Base-by-base conservation (phyloP, 2,888 invertebrate genomes). In the Mythimna ferrago region DNA sequence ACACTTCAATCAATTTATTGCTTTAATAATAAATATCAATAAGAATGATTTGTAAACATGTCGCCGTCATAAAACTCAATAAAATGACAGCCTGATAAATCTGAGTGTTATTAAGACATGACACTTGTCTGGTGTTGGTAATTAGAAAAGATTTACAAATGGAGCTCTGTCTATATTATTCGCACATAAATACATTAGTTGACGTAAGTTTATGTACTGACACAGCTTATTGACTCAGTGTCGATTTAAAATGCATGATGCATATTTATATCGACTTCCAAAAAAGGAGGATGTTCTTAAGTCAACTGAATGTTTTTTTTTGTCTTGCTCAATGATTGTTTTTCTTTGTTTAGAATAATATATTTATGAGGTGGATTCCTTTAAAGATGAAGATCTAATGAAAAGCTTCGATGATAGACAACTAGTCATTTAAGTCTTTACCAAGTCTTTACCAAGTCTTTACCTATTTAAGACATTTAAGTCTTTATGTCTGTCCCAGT, bases 11-110 rank as follows among this genome's bases (percentile, higher is more conserved):
- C 7, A 76, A 53, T 76, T 57, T 57, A 70, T 61, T n/a, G 58
- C 53, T 54, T 2, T 38, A 11, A 57, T 38, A 44, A 76, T 76
- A 62, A 57, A 67, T 60, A 61, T 64, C n/a, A 76, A 62, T 66
- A 11, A 67, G 16, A 38, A 26, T 67, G 60, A 76, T 81, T 71
- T 67, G 64, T 44, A 26, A 65, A 66, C 26, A 19, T 32, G 64
- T 14, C 66, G 19, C 38, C 44, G 32, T 61, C 16, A 76, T 79
- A 75, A 78, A 81, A 58, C 58, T 75, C 41, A 66, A 75, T 78
- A 51, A 58, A 66, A 66, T 62, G 44, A 74, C 57, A 53, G 44
- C 35, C 21, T 16, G 26, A 53, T 75, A 68, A 75, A 68, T 77
- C 51, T 32, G 35, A n/a, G n/a, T 68, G 11, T 44, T 38, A 38